Evolutionary conservation across 2,888 invertebrate genomes (phyloP), one percentile per base, ranked within the genome.

Genomic region (Stenodema calcarata): DNA sequence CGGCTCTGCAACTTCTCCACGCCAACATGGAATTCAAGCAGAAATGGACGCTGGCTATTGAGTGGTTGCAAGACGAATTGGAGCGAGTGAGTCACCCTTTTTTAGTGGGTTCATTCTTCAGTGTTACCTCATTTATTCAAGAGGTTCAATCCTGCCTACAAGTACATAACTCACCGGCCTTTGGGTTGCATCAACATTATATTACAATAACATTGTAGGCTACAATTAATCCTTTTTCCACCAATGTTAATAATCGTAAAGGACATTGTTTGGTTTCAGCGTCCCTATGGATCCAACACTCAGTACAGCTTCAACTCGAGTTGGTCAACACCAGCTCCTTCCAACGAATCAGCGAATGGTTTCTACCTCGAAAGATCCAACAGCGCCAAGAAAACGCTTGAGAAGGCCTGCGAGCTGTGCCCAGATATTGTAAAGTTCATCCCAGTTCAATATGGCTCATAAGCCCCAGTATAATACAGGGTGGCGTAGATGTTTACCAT

Each of bases 1-100:
- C 94, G 88, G 97, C 97, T 30, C 94, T 95, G 90, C 94, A 95
- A 90, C 94, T 98, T 92, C 93, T 98, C 89, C 94, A 95, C 90
- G 93, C 94, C 88, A 95, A 95, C 91, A 92, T 94, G 1, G 96
- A 96, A 90, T 93, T 98, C 89, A 95, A 96, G 89, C 94, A 95
- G 83, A 96, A 97, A 90, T 98, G 98, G 98, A 93, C 94, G 42
- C 93, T 95, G 90, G 96, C 98, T 87, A 96, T 98, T 1, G 95
- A 96, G 89, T 99, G 98, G 98, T 93, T 99, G 89, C 97, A 97
- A 91, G 98, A 98, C 91, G 98, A 99, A 91, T 93, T 99, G 88
- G 98, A 98, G 89, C 93, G 95, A 91, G 94, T 94, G 89, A 62
- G 16, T 27, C 18, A 6, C 75, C 27, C 28, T 73, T 75, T n/a